Evolutionary conservation across 2,113 vertebrate genomes (phyloP), one percentile per base, ranked within the genome.

Genomic region (Gymnorhina tibicen): DNA sequence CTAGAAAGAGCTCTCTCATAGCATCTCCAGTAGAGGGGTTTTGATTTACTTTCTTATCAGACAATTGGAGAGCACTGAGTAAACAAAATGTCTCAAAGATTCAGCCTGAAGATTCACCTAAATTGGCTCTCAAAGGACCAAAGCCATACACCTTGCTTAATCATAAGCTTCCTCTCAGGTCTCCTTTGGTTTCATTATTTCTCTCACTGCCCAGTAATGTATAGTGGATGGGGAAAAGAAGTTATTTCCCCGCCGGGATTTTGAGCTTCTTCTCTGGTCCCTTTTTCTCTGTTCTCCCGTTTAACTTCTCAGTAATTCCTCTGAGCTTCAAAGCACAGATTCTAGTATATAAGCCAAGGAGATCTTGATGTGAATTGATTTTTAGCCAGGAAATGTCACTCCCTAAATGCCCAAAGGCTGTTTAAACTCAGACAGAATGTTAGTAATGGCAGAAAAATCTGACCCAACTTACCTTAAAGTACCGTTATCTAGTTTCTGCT

Each of bases 361-460:
- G 62, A 66, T 84, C 86, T 87, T 92, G 92, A 96, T 94, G 83
- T 94, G 76, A 94, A 96, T 96, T 95, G 91, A 93, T 96, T 96
- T 95, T 93, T 81, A 96, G 84, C 80, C 49, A 46, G 86, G 7
- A 93, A 95, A 87, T 92, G 85, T 92, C 92, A 93, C 52, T 93
- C 21, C 30, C 86, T 92, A 95, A 96, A 78, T 91, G 85, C 68
- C 91, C 76, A 91, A 93, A 87, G 83, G 83, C 66, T 72, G 60
- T 94, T 91, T 89, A 96, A 97, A 92, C 46, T 69, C 76, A 87
- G 72, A 85, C 19, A 84, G 66, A 79, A 67, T 46, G 64, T 81
- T 93, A 87, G 59, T 41, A 89, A 87, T 74, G 75, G 62, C 16
- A 83, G 37, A 91, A 92, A 91, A 94, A 76, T 66, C 60, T 66